phyloP scores from a whole-genome alignment of 1,140 invertebrate genomes.

The Acromyrmex charruanus region DNA sequence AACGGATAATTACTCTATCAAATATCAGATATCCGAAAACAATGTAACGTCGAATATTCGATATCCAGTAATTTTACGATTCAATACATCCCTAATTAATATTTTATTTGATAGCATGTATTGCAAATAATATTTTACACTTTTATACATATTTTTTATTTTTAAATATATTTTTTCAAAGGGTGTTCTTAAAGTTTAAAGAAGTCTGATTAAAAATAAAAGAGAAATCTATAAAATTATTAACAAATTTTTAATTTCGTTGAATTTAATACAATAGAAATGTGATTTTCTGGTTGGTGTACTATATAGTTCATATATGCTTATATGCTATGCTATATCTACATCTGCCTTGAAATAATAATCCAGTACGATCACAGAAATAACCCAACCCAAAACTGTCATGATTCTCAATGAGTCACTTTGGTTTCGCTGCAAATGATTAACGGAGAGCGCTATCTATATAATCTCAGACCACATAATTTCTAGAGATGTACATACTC shows the following conservation, averaged over 20 bases:
- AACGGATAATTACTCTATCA: no score
- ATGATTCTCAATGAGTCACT: conserved; percentile 36
- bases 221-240: background rate
- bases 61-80: no score
- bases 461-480: background rate
- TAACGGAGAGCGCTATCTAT: background rate
- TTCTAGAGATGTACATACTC: background rate
- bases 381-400: conserved; percentile 39
- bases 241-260: background rate
- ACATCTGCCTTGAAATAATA: conserved; percentile 46
- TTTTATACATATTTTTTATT: background rate
- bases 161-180: background rate
- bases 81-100: background rate
- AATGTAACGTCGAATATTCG: no score
- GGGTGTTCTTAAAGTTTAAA: background rate
- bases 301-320: background rate
- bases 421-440: conserved; percentile 11
- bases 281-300: background rate
- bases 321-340: conserved; percentile 9
- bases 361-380: conserved; percentile 42
- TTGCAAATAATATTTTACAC: background rate
- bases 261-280: background rate
- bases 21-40: no score
- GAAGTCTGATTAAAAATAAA: background rate
- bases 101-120: background rate